These are phyloP conservation scores for Distichodus sexfasciatus DNA, from an alignment of 2,797 vertebrate species.

Conservation along the genomic window DNA sequence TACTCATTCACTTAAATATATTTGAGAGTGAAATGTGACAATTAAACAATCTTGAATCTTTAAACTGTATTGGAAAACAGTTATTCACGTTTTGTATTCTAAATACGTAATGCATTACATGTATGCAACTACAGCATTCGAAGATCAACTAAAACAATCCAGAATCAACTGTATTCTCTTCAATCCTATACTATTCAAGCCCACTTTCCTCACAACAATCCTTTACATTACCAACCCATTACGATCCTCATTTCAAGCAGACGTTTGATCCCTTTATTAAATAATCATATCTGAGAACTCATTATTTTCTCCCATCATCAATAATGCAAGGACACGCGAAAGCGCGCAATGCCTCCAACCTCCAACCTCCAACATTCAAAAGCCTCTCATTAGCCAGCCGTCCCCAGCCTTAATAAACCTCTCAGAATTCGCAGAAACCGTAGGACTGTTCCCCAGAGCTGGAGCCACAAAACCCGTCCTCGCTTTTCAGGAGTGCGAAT, in stretches of 20 bases:
- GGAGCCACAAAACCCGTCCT: neutral
- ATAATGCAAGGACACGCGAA: slow-evolving; percentile 27
- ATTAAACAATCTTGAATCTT: too few species aligned
- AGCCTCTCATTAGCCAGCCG: slow-evolving; percentile 29
- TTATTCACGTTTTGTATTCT: too few species aligned
- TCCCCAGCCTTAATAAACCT: slow-evolving; percentile 24
- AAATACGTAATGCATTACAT: too few species aligned
- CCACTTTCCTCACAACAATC: neutral
- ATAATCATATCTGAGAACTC: slow-evolving; percentile 3
- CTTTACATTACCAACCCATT: neutral
- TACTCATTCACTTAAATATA: too few species aligned
- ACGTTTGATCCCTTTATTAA: neutral
- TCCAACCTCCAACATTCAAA: slow-evolving; percentile 17
- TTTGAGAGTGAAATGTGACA: too few species aligned
- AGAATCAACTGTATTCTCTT: neutral
- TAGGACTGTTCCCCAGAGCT: neutral
- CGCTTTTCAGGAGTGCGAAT: neutral
- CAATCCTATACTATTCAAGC: neutral
- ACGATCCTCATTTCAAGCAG: neutral
- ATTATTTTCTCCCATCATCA: slow-evolving; percentile 27
- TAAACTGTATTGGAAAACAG: too few species aligned
- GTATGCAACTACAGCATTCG: too few species aligned
- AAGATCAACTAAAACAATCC: neutral
- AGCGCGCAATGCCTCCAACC: slow-evolving; percentile 17
- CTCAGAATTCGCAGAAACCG: neutral